Evolutionary conservation across 2,113 vertebrate species (phyloP), one percentile per base, ranked within the genome.

Genomic region (Hepsetus odoe): DNA sequence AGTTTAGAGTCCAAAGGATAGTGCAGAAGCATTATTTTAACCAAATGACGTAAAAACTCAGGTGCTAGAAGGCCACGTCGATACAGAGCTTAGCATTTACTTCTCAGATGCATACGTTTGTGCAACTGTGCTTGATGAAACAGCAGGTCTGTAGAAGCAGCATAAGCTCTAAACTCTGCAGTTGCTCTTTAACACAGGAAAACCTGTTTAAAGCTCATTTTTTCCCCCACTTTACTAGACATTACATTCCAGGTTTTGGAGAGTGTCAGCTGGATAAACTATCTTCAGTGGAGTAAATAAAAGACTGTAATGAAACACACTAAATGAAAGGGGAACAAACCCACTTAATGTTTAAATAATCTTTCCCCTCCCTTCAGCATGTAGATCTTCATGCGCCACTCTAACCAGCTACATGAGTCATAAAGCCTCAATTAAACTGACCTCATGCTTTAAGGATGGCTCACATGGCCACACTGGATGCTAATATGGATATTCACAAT

Each of bases 321-420:
- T 44, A 49, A 82, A 75, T 75, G 66, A 79, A 70, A 79, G 51
- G 28, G 80, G 53, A 70, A 53, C 35, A 44, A 70, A 79, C 56
- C 65, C 71, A 71, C 71, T 62, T 56, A 55, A 79, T 55, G 72
- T 74, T 74, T 30, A 74, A 82, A 67, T 74, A 78, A 74, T 55
- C 61, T 53, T 44, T 69, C 32, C 56, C 46, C 56, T 74, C 65
- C 44, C 55, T 78, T 68, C 70, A 28, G 49, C 61, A 16, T 35
- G 30, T 69, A 72, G 42, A 71, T 70, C 42, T 30, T 74, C 55
- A 64, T 64, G 46, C 66, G 28, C 44, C 61, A 59, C 40, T 32
- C 40, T 40, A 13, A 62, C 38, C 32, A 49, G 55, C 6, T 22
- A 30, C 51, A 42, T 74, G 80, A 65, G 56, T 82, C 81, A 75